phyloP scores from a whole-genome alignment of 2,888 invertebrate species.

The Tiphia femorata region DNA sequence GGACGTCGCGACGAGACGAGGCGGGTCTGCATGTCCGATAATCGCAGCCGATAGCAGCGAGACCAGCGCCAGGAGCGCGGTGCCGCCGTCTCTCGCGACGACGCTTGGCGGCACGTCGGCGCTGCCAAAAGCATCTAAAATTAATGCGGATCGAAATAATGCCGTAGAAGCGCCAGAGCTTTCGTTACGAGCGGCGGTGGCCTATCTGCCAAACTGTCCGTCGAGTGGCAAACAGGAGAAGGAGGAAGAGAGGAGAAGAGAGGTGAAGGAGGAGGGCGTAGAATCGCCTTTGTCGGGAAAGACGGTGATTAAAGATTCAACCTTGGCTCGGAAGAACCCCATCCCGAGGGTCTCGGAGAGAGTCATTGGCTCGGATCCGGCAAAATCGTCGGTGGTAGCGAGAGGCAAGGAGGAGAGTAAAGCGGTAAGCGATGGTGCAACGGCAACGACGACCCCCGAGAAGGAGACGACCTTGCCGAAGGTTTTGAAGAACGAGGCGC shows the following conservation, averaged over 20 bases:
- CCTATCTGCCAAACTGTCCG: constrained; percentile 32
- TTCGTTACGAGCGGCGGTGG: constrained; percentile 33
- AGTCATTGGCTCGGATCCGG: background rate
- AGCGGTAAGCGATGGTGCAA: background rate
- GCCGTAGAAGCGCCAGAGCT: constrained; percentile 50
- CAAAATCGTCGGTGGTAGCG: background rate
- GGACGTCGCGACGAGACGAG: background rate
- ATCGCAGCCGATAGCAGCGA: constrained; percentile 14
- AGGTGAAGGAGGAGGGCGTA: constrained; percentile 20
- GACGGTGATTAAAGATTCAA: constrained; percentile 23
- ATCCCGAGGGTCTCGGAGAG: background rate
- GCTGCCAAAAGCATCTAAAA: constrained; percentile 56
- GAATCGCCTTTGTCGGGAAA: constrained; percentile 27
- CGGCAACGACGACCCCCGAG: background rate
- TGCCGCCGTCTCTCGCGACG: too few species aligned
- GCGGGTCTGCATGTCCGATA: background rate
- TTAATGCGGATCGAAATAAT: constrained; percentile 54
- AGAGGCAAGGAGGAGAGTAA: background rate
- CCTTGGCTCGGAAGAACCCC: constrained; percentile 33
- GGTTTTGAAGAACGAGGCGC: background rate
- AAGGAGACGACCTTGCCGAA: constrained; percentile 20
- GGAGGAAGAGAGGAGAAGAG: constrained; percentile 2
- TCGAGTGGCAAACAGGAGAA: background rate
- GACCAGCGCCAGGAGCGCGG: constrained; percentile 24
- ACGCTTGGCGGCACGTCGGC: constrained; percentile 10